A percentile compares a stretch with the other conserved stretches of the same genome.
These are phyloP conservation scores for Cryptus armator DNA, from an alignment of 2,888 invertebrate genomes.

Conservation along the genomic window DNA sequence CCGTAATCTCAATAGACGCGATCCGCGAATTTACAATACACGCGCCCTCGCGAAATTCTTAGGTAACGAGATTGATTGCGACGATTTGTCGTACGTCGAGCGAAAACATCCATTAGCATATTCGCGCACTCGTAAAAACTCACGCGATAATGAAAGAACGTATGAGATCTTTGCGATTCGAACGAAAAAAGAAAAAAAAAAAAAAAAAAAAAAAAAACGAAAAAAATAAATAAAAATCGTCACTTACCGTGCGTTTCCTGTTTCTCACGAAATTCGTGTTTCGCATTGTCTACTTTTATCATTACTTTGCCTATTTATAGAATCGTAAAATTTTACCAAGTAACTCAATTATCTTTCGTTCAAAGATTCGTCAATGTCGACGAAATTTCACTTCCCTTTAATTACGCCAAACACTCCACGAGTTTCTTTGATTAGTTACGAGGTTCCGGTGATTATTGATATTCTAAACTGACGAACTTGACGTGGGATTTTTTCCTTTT, in stretches of 20 bases:
- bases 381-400: too few species aligned
- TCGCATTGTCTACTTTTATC: not conserved
- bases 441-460: too few species aligned
- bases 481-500: too few species aligned
- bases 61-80: conserved; percentile 56
- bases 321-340: conserved; percentile 28
- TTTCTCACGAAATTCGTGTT: conserved; percentile 34
- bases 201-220: too few species aligned
- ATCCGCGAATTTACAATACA: conserved; percentile 20
- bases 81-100: conserved; percentile 47
- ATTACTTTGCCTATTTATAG: not conserved
- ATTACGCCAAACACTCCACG: too few species aligned
- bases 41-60: conserved; percentile 40
- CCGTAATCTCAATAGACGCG: not conserved
- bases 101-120: conserved; percentile 55
- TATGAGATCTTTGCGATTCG: conserved; percentile 9
- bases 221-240: too few species aligned
- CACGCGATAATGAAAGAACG: conserved; percentile 13
- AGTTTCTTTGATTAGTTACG: too few species aligned
- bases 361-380: conserved; percentile 8
- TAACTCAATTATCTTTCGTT: conserved; percentile 37
- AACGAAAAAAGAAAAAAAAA: too few species aligned
- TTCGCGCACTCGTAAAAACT: not conserved
- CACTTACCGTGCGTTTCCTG: conserved; percentile 36
- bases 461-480: too few species aligned